Evolutionary conservation across 2,888 invertebrate genomes (phyloP).

Genomic region (Lymantria dispar): DNA sequence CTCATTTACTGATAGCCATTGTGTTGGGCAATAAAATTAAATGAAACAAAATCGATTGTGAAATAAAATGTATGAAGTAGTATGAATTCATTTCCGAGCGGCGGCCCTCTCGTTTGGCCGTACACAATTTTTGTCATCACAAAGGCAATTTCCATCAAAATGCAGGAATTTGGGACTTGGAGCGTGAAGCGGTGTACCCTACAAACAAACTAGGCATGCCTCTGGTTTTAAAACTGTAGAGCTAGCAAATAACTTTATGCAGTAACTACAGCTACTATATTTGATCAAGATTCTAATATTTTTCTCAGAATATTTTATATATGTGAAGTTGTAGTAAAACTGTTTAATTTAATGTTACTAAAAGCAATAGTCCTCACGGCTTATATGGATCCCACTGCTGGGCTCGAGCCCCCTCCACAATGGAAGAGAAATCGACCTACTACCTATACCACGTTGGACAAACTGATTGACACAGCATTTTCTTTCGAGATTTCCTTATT

Average conservation of each 20-base stretch:
- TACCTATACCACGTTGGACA: no score
- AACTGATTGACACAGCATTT: no score
- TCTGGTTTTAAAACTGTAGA: constrained; percentile 17
- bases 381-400: no score
- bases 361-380: no score
- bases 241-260: background rate
- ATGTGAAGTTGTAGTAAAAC: no score
- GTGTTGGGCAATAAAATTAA: constrained; percentile 61
- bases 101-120: constrained; percentile 48
- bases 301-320: background rate
- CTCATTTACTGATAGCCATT: constrained; percentile 38
- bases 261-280: background rate
- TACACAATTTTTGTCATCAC: constrained; percentile 65
- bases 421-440: no score
- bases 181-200: constrained; percentile 43
- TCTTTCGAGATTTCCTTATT: no score
- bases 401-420: no score
- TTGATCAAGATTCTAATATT: background rate
- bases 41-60: constrained; percentile 64
- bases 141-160: constrained; percentile 70
- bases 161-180: constrained; percentile 58
- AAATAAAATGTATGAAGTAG: constrained; percentile 67
- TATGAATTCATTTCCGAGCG: constrained; percentile 68
- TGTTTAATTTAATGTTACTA: no score
- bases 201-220: constrained; percentile 25